A percentile compares a stretch with the other conserved stretches of the same genome.
These are phyloP conservation scores for Hephaestus fuliginosus DNA, from an alignment of 2,797 vertebrate species.

Conservation along the genomic window DNA sequence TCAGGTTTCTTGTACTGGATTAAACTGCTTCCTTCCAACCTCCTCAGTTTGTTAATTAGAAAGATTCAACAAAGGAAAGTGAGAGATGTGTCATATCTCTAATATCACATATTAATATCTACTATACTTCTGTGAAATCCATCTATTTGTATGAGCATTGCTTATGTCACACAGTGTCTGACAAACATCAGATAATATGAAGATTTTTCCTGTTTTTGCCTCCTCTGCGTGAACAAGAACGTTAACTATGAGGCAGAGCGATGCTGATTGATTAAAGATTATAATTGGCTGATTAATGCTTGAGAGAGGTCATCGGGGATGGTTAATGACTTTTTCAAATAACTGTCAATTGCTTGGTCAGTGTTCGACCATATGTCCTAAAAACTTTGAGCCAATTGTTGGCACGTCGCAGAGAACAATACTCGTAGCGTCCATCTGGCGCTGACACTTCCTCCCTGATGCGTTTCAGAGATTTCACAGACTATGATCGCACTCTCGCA, in stretches of 20 bases:
- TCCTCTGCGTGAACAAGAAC: constrained; percentile 1
- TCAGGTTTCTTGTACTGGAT: constrained; percentile 5
- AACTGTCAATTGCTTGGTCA: constrained; percentile 40
- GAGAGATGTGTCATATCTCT: neutral
- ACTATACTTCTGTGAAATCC: neutral
- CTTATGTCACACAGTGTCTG: constrained; percentile 5
- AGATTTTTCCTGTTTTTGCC: neutral
- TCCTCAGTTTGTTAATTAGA: constrained; percentile 18
- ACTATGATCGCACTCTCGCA: constrained; percentile 44
- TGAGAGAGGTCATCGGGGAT: constrained; percentile 29
- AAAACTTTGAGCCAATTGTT: constrained; percentile 42
- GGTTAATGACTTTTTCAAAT: constrained; percentile 28
- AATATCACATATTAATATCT: constrained; percentile 21
- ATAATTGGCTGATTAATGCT: constrained; percentile 35
- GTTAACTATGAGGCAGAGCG: neutral
- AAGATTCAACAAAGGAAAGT: constrained; percentile 16
- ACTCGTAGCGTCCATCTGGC: constrained; percentile 53
- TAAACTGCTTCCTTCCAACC: neutral
- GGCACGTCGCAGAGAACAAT: constrained; percentile 38
- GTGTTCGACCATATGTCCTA: constrained; percentile 36
- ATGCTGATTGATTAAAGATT: constrained; percentile 25
- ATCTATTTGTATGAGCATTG: neutral
- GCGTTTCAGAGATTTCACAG: constrained; percentile 40
- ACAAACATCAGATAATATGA: neutral
- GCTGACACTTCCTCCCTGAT: constrained; percentile 25